Conservation (phyloP, 2,113 vertebrate genomes). For the Thinocorus orbignyianus region DNA sequence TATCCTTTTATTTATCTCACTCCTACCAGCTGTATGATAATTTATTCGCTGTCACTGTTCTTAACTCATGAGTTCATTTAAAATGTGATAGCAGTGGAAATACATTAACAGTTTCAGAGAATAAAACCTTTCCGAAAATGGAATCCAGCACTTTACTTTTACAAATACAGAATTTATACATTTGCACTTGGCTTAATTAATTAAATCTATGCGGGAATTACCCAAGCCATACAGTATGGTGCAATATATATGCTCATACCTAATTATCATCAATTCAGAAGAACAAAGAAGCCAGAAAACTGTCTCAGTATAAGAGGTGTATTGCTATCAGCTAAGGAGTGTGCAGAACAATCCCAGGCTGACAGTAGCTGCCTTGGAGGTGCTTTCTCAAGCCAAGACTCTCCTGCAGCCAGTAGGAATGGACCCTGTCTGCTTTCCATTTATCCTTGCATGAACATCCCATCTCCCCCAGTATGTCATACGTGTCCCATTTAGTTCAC, state of each 20-base stretch:
- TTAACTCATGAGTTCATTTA: slow-evolving; percentile 60
- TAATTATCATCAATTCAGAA: neutral
- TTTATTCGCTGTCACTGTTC: slow-evolving; percentile 66
- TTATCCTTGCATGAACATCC: neutral
- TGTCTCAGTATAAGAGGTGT: neutral
- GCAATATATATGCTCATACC: neutral
- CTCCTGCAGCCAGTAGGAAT: neutral
- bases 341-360: neutral
- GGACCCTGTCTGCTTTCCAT: accelerated
- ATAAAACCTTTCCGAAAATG: slow-evolving; percentile 24
- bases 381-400: neutral
- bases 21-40: slow-evolving; percentile 59
- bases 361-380: too few relatives aligned
- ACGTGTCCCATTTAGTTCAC: accelerated
- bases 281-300: neutral
- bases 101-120: slow-evolving; percentile 49
- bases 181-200: slow-evolving; percentile 47
- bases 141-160: slow-evolving; percentile 34
- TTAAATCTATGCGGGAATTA: neutral
- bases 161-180: slow-evolving; percentile 40
- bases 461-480: neutral
- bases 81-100: slow-evolving; percentile 42
- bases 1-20: slow-evolving; percentile 59
- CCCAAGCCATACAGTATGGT: neutral
- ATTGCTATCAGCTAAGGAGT: neutral